Evolutionary conservation across 2,113 vertebrate species (phyloP).

Genomic region (Myotis yumanensis): DNA sequence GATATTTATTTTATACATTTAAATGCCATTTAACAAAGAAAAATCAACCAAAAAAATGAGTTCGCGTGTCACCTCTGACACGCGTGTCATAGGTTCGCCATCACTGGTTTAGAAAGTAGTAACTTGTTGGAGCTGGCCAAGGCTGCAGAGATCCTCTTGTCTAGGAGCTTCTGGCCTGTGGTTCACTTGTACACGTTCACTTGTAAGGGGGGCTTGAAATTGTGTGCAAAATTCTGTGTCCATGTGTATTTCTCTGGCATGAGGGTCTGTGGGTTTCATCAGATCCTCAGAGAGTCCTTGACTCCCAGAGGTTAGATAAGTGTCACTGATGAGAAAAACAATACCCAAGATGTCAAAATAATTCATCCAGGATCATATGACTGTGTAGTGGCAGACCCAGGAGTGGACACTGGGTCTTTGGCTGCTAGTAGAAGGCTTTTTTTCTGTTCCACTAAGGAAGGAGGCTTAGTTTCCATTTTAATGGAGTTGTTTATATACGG

Average conservation of each 20-base stretch:
- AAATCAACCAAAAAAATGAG: too few relatives aligned
- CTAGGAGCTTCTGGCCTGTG: neutral
- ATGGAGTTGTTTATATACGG: neutral
- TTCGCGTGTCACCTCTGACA: too few relatives aligned
- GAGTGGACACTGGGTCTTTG: neutral
- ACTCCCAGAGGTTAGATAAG: neutral
- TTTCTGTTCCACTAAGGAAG: neutral
- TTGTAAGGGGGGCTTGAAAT: neutral
- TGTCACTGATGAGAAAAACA: neutral
- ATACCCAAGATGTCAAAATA: neutral
- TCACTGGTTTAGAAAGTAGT: neutral
- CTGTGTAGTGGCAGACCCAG: neutral
- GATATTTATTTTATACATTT: too few relatives aligned
- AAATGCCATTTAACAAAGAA: too few relatives aligned
- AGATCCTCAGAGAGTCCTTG: neutral
- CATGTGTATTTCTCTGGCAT: neutral
- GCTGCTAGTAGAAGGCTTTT: neutral
- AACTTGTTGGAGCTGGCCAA: too few relatives aligned
- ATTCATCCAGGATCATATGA: neutral
- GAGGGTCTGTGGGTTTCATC: neutral
- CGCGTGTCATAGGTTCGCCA: too few relatives aligned
- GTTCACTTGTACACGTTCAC: neutral
- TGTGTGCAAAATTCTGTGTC: neutral
- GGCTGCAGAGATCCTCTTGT: neutral
- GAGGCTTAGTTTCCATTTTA: constrained; percentile 7